These are phyloP conservation scores for Tolypeutes matacus DNA, from an alignment of 2,797 vertebrate species.

Conservation along the genomic window DNA sequence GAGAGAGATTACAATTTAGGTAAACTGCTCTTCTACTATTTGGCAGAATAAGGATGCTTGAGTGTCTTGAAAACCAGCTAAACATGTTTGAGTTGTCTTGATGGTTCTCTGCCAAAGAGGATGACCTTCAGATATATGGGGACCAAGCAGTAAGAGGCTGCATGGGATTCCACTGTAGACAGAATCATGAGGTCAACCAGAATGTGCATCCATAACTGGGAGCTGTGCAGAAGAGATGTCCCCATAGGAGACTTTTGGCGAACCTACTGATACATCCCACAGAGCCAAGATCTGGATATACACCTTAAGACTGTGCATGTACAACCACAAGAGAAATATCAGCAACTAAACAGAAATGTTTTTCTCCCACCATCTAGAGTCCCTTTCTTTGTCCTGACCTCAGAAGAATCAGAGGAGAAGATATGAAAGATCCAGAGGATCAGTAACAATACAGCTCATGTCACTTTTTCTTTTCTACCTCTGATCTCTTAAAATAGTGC, in stretches of 20 bases:
- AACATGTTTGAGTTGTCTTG: background rate
- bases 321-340: background rate
- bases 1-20: background rate
- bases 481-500: background rate
- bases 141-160: background rate
- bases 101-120: background rate
- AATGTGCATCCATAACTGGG: background rate
- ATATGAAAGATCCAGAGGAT: background rate
- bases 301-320: background rate
- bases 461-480: background rate
- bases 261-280: background rate
- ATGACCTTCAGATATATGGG: background rate
- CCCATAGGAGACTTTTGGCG: background rate
- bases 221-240: background rate
- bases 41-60: background rate
- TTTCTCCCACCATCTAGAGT: background rate
- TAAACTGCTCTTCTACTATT: background rate
- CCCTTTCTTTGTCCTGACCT: background rate
- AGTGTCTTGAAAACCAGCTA: background rate
- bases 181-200: background rate
- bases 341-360: background rate
- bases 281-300: background rate
- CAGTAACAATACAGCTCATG: background rate
- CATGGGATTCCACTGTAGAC: background rate
- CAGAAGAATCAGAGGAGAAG: background rate